These are phyloP conservation scores for Eupelmus urozonus DNA, from an alignment of 2,888 invertebrate species.

Conservation along the genomic window DNA sequence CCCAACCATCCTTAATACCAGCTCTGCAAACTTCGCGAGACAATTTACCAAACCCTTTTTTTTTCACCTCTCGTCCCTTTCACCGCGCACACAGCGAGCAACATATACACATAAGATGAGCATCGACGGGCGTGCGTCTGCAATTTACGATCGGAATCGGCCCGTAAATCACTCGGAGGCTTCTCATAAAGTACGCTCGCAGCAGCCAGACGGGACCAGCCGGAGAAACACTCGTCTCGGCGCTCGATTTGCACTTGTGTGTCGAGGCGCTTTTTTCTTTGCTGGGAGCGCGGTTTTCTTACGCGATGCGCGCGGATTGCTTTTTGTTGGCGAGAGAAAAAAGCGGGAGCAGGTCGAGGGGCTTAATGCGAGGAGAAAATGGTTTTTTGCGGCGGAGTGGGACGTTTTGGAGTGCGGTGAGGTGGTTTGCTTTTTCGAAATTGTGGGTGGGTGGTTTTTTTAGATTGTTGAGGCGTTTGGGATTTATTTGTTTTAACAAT, in stretches of 20 bases:
- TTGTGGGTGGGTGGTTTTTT: too few species aligned
- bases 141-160: slow-evolving; percentile 53
- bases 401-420: too few species aligned
- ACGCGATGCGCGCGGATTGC: not conserved
- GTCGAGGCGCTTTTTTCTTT: not conserved
- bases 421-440: too few species aligned
- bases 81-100: not conserved
- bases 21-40: too few species aligned
- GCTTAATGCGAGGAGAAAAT: too few species aligned
- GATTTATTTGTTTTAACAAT: too few species aligned
- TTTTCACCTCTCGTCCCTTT: not conserved
- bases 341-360: too few species aligned
- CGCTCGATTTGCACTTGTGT: slow-evolving; percentile 10
- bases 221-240: slow-evolving; percentile 2
- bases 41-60: not conserved
- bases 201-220: not conserved
- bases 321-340: not conserved
- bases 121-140: slow-evolving; percentile 23
- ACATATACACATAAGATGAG: not conserved
- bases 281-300: not conserved
- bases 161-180: slow-evolving; percentile 44
- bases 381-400: too few species aligned
- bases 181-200: slow-evolving; percentile 40
- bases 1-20: too few species aligned
- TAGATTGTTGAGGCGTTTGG: too few species aligned